Evolutionary conservation across 2,113 vertebrate species (phyloP), one percentile per base, ranked within the genome.

Genomic region (Nettapus auritus): DNA sequence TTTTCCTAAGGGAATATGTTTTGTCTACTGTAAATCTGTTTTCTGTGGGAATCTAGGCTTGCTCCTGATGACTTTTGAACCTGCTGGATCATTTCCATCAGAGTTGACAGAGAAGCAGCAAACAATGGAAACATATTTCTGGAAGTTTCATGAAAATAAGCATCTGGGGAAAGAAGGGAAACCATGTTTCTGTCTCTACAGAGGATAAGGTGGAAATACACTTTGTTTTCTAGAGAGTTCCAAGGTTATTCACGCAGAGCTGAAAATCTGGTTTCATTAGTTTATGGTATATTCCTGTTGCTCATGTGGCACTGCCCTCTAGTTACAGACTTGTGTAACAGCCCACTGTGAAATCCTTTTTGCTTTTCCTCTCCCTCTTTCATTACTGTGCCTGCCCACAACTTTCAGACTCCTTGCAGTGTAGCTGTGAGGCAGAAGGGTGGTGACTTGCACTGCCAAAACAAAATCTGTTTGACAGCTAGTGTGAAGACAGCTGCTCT

Each of bases 401-500:
- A 6, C 7, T 57, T 86, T 71, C 42, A 55, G 56, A 20, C 50
- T 95, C 40, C 52, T 33, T 38, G 33, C 71, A 83, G 78, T 33
- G 6, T 34, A 60, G 53, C 78, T 83, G 70, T 42, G 63, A 89
- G 82, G 82, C 87, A 93, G 70, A 80, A 93, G 93, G 44, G 38
- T 53, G 64, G 55, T 70, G 79, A 66, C 70, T 67, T 89, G 89
- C 1, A 6, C 74, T 94, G 73, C 75, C 29, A 22, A 82, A 85
- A 44, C 89, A 88, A 80, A 94, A 70, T 82, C 85, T 80, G 94
- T 57, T 82, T 73, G 71, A 59, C 75, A 86, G 74, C 77, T 90
- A 80, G 42, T 86, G 55, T 92, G 77, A 92, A 75, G 83, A 53
- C 69, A 93, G 57, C 70, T 79, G 89, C 85, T 86, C 60, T 0